Base-by-base conservation (phyloP, 2,888 invertebrate genomes). In the Hypercompe scribonia region DNA sequence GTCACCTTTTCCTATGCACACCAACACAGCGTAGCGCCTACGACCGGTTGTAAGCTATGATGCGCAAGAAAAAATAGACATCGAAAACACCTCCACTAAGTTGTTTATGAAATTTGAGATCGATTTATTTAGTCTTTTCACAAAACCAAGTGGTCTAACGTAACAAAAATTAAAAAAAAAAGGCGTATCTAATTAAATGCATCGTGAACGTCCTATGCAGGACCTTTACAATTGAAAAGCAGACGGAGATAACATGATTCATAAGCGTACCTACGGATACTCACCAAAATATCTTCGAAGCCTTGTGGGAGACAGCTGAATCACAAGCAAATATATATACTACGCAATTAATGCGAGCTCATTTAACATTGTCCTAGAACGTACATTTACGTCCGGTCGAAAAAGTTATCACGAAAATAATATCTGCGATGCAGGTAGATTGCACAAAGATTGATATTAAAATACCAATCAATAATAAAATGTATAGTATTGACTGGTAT, bases 351-450 rank as follows among this genome's bases (percentile, higher is more conserved):
- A 89, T 88, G 86, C 87, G 86, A 89, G 88, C 85, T 87, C 87
- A 89, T 87, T 90, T 89, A 87, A 83, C 80, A 90, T 86, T 88
- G 92, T 93, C 89, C 92, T 89, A 89, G 86, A 90, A 88, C 87
- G 88, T 89, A 88, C 88, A 86, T 88, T 87, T 80, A 87, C 84
- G 90, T 90, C 87, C 90, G 88, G 87, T 89, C 91, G 90, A 90
- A 86, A 90, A 89, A 90, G n/a, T 92, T 93, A 89, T 90, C 91
- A 93, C 91, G 87, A 93, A 93, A 94, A 91, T 92, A 91, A 92
- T 92, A 91, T 91, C 90, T 92, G 90, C 89, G 85, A 91, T 92
- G 94, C 92, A 95, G 94, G 94, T 95, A 94, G 94, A 93, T 93
- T 91, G 91, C 92, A 93, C 93, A 90, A 93, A 93, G 92, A 92